Percentiles rank a stretch among this genome's conserved stretches.
Evolutionary conservation across 2,888 invertebrate genomes (phyloP).

Genomic region (Caenorhabditis drosophilae): DNA sequence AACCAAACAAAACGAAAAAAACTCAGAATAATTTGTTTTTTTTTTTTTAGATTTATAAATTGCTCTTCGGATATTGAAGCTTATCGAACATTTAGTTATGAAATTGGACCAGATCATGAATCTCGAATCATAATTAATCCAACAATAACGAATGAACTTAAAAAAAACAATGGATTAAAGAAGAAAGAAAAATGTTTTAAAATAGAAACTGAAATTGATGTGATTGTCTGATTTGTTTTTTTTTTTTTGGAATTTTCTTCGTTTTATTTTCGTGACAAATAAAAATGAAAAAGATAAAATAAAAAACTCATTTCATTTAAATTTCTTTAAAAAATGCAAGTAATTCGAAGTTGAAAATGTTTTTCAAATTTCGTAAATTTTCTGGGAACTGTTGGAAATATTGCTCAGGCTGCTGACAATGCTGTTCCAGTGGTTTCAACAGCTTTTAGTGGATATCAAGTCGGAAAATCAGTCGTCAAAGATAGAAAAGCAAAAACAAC

Average conservation of each 20-base stretch:
- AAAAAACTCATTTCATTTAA: too few relatives aligned
- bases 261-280: too few relatives aligned
- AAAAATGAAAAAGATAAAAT: too few relatives aligned
- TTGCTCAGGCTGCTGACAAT: not conserved
- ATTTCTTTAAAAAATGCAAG: not conserved
- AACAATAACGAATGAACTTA: not conserved
- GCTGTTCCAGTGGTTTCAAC: conserved; percentile 15
- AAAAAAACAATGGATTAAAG: not conserved
- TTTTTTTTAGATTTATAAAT: conserved; percentile 26
- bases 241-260: too few relatives aligned
- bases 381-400: not conserved
- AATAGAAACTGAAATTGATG: conserved; percentile 24
- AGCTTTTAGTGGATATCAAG: conserved; percentile 23
- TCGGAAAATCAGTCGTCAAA: conserved; percentile 19
- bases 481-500: conserved; percentile 5
- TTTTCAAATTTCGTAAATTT: not conserved
- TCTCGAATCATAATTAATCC: conserved; percentile 16
- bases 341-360: not conserved
- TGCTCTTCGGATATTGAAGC: conserved; percentile 51
- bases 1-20: not conserved
- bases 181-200: conserved; percentile 8
- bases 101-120: conserved; percentile 63
- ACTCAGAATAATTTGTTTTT: not conserved
- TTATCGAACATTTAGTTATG: conserved; percentile 65
- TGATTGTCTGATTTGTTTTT: not conserved